These are phyloP conservation scores for Ceyx margarethae DNA, from an alignment of 2,113 vertebrate species.

Conservation along the genomic window DNA sequence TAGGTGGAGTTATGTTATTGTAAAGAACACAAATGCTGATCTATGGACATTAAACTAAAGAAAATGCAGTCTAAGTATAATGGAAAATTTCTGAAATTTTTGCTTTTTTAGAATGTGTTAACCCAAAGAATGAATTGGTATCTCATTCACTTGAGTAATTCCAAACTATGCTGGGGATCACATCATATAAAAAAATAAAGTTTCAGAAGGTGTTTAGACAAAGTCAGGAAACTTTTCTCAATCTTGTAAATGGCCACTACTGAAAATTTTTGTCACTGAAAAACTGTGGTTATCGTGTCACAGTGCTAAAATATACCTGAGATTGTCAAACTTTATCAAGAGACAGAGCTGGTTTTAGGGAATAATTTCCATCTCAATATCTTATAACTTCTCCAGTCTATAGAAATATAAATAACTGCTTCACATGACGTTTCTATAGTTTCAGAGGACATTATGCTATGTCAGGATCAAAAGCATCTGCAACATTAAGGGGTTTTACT, in stretches of 20 bases:
- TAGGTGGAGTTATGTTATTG: background rate
- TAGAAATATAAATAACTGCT: background rate
- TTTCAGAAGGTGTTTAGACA: background rate
- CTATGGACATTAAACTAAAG: background rate
- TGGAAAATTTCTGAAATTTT: background rate
- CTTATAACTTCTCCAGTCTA: background rate
- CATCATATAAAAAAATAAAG: background rate
- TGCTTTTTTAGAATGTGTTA: background rate
- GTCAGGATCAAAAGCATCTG: slow-evolving; percentile 1
- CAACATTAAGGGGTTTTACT: slow-evolving; percentile 12
- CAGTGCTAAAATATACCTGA: background rate
- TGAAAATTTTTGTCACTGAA: background rate
- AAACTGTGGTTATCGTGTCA: background rate
- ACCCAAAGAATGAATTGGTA: background rate
- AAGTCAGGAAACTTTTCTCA: background rate
- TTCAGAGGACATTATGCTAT: background rate
- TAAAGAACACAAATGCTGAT: background rate
- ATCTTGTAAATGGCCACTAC: background rate
- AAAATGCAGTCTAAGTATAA: background rate
- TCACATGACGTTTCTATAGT: background rate
- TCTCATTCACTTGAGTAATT: background rate
- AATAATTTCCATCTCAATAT: background rate
- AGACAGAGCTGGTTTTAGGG: background rate
- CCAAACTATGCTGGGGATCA: background rate
- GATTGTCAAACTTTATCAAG: background rate